A percentile compares a stretch with the other conserved stretches of the same genome.
Evolutionary conservation across 2,888 invertebrate genomes (phyloP).

Genomic region (Noctua janthe): DNA sequence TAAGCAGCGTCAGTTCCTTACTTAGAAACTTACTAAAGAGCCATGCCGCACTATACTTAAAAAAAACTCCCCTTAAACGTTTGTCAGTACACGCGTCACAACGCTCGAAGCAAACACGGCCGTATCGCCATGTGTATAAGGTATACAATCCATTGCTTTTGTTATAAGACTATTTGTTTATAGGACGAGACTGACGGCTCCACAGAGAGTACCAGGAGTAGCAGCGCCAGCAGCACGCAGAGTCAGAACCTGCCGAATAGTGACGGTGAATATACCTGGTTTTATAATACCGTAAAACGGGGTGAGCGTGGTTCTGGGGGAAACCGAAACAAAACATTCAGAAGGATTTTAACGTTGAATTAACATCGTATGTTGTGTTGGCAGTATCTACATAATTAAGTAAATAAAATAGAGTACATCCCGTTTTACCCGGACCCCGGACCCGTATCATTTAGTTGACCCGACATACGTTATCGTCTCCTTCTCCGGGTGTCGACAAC

Average conservation of each 20-base stretch:
- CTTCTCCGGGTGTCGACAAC: too few species aligned
- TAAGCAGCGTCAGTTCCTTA: not conserved
- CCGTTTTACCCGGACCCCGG: too few species aligned
- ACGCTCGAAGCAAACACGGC: conserved; percentile 47
- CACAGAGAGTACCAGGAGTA: conserved; percentile 84
- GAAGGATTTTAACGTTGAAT: too few species aligned
- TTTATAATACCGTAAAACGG: not conserved
- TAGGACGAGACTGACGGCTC: conserved; percentile 92
- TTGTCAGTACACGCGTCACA: conserved; percentile 50
- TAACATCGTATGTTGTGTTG: too few species aligned
- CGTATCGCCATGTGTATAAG: conserved; percentile 19
- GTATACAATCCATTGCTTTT: conserved; percentile 29
- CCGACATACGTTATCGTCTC: too few species aligned
- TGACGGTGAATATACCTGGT: conserved; percentile 78
- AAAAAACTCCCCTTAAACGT: not conserved
- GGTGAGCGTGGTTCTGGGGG: too few species aligned
- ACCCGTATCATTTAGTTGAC: too few species aligned
- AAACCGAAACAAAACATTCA: too few species aligned
- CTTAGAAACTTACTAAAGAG: not conserved
- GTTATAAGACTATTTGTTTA: conserved; percentile 50
- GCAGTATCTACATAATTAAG: too few species aligned
- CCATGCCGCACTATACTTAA: not conserved
- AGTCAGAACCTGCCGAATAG: conserved; percentile 86
- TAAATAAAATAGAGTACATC: too few species aligned
- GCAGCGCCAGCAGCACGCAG: conserved; percentile 86